These are phyloP conservation scores for Catagonus wagneri DNA, from an alignment of 2,113 vertebrate genomes.

Conservation along the genomic window DNA sequence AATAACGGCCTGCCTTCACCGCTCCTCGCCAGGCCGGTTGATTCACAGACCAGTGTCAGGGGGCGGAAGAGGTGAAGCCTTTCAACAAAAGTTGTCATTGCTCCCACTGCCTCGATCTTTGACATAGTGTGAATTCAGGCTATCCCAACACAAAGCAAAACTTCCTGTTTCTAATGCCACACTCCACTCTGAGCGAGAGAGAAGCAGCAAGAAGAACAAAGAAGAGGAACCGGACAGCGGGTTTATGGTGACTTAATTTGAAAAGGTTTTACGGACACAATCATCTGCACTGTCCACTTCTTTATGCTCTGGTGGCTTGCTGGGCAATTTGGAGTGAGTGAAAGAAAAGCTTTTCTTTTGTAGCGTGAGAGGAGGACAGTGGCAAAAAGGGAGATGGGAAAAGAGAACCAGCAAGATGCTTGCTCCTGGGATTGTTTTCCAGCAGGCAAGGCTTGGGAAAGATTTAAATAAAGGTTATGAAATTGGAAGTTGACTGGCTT, in stretches of 20 bases:
- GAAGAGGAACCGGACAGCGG: not conserved
- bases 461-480: not conserved
- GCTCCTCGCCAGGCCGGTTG: not conserved
- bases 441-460: not conserved
- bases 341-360: not conserved
- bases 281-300: not conserved
- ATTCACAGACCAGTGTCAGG: not conserved
- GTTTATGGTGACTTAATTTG: not conserved
- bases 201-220: not conserved
- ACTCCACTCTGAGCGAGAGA: not conserved
- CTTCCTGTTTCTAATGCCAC: not conserved
- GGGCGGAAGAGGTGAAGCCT: not conserved
- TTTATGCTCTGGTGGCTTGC: not conserved
- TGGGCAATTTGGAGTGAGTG: not conserved
- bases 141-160: not conserved
- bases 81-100: not conserved
- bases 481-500: not conserved
- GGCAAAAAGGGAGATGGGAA: not conserved
- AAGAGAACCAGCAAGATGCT: not conserved
- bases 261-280: not conserved
- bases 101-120: not conserved
- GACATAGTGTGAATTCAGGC: not conserved
- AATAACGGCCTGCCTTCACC: not conserved
- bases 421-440: not conserved
- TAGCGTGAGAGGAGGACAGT: no score